These are phyloP conservation scores for Calidris pugnax DNA, from an alignment of 2,113 vertebrate genomes.

Conservation along the genomic window DNA sequence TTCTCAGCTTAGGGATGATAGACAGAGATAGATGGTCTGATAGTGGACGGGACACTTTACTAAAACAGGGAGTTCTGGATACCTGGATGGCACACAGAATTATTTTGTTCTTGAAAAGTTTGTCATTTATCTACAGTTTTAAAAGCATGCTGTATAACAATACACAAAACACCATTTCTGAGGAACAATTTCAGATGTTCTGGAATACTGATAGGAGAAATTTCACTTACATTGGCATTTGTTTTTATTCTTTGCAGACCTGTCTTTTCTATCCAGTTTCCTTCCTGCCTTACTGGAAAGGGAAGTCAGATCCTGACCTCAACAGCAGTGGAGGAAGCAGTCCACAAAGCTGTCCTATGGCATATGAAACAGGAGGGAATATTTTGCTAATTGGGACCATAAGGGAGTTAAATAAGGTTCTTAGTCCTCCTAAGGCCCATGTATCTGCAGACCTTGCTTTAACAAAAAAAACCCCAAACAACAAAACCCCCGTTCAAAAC, in stretches of 20 bases:
- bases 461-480: not conserved
- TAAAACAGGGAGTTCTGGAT: not conserved
- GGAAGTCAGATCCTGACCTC: not conserved
- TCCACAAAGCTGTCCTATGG: not conserved
- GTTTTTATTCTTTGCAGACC: not conserved
- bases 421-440: not conserved
- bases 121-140: not conserved
- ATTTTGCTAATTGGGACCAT: not conserved
- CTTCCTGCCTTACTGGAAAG: not conserved
- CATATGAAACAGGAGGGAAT: not conserved
- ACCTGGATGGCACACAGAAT: not conserved
- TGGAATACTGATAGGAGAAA: not conserved
- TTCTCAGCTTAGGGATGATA: not conserved
- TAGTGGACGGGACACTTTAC: not conserved
- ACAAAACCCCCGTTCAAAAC: not conserved
- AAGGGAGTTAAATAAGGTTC: not conserved
- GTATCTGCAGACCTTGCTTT: not conserved
- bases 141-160: not conserved
- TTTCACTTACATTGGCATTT: not conserved
- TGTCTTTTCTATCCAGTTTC: not conserved
- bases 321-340: not conserved
- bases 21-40: not conserved
- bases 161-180: not conserved
- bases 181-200: not conserved
- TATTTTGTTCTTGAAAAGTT: not conserved